phyloP scores from a whole-genome alignment of 53 echinoderm and acorn worm genomes.

The Astropecten irregularis region DNA sequence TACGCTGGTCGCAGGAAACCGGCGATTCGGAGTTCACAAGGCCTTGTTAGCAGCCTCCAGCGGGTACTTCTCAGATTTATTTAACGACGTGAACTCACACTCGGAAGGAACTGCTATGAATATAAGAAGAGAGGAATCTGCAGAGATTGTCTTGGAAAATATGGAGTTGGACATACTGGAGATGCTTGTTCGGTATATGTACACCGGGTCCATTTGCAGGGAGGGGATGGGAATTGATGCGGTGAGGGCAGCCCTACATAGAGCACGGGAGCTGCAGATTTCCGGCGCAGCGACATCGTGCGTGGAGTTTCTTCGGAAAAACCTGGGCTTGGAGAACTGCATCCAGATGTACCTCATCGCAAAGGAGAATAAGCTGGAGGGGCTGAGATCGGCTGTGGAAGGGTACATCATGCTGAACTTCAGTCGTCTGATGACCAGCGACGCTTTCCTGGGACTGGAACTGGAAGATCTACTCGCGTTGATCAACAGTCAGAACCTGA shows the following conservation, averaged over 20 bases:
- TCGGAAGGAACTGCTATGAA: background rate
- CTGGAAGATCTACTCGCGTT: slow-evolving; percentile 4
- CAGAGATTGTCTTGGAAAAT: slow-evolving; percentile 1
- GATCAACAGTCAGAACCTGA: slow-evolving; percentile 13
- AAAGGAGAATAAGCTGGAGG: background rate
- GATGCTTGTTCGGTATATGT: slow-evolving; percentile 9
- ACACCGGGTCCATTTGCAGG: slow-evolving; percentile 9
- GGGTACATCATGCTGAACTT: slow-evolving; percentile 40
- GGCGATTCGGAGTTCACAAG: slow-evolving; percentile 36
- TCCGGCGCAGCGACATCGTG: background rate
- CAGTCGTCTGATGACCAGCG: slow-evolving; percentile 1
- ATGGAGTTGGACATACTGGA: background rate
- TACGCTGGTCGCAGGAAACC: slow-evolving; percentile 38
- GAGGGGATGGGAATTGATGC: background rate
- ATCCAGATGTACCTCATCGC: slow-evolving; percentile 27
- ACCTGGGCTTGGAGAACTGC: slow-evolving; percentile 38
- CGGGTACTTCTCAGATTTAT: slow-evolving; percentile 55
- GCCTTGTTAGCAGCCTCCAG: slow-evolving; percentile 57
- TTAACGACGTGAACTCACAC: background rate
- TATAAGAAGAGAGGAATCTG: background rate
- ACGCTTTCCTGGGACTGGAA: slow-evolving; percentile 18
- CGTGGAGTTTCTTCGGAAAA: slow-evolving; percentile 21
- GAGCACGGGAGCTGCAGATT: background rate
- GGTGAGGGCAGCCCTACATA: background rate
- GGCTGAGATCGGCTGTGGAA: slow-evolving; percentile 1